Percentiles rank a stretch among this genome's conserved stretches.
Evolutionary conservation across 2,888 invertebrate genomes (phyloP).

Genomic region (Orchesellides sinensis): DNA sequence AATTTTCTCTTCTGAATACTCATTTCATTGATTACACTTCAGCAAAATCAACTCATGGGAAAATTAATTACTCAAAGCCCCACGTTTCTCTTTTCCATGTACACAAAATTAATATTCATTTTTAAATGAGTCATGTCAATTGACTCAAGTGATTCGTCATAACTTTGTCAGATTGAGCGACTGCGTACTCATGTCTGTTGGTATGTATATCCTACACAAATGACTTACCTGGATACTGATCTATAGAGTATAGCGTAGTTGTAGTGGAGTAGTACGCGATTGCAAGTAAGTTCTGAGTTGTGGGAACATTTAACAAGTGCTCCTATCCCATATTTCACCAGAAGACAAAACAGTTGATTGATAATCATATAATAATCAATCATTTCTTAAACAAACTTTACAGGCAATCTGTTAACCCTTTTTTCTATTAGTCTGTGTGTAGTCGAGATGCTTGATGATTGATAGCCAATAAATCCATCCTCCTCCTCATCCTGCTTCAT

Average conservation of each 20-base stretch:
- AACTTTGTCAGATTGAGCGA: background rate
- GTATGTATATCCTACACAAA: no score
- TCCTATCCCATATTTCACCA: slow-evolving; percentile 46
- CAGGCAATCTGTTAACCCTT: slow-evolving; percentile 53
- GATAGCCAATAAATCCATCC: slow-evolving; percentile 55
- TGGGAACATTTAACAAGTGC: background rate
- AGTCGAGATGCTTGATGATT: slow-evolving; percentile 36
- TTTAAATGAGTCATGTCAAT: background rate
- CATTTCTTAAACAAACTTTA: slow-evolving; percentile 42
- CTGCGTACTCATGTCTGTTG: no score
- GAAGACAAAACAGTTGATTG: slow-evolving; percentile 30
- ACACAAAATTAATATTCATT: background rate
- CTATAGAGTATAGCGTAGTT: background rate
- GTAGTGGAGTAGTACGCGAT: background rate
- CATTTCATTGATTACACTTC: no score
- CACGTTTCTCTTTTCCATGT: no score
- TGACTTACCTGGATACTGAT: no score
- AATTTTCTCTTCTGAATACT: no score
- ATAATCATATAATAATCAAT: slow-evolving; percentile 43
- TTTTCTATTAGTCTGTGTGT: slow-evolving; percentile 27
- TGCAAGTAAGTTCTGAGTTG: background rate
- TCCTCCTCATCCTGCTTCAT: slow-evolving; percentile 19
- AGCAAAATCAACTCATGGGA: background rate
- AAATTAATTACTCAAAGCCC: background rate
- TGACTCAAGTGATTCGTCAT: background rate